Base-by-base conservation (phyloP, 2,888 invertebrate species). In the Cetonia aurata region DNA sequence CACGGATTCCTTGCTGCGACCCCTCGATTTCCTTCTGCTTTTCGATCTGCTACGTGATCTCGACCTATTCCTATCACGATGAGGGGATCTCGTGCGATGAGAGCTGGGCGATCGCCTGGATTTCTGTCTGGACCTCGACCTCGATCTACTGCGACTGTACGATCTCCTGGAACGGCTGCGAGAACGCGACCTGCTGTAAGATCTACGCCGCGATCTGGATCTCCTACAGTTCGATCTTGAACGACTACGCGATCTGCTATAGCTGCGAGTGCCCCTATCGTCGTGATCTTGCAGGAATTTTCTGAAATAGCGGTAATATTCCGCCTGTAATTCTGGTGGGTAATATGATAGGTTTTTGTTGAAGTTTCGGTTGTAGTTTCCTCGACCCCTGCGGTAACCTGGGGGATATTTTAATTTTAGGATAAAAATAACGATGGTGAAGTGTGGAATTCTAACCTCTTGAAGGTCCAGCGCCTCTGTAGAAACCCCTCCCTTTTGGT, bases 231-330 rank as follows among this genome's bases (percentile, higher is more conserved):
- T 62, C 9, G 74, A 73, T 46, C 67, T 71, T 6, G 79, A 78
- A 33, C 57, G 55, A 31, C 67, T 71, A 70, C 84, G 78, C 2
- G 82, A 79, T 75, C 75, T 79, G 44, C 81, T 79, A 80, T 79
- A 84, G 76, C 74, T 84, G 60, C 87, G 86, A 75, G 87, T 86
- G 73, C 86, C 85, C 75, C 85, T 85, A 74, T 83, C 86, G 69
- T 87, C 88, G 19, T 85, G 83, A 44, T 87, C 85, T 55, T 88
- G 87, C 0, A 89, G 85, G 42, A 91, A 83, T 77, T 87, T 89
- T 60, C 89, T 88, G 74, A 90, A 90, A 72, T 91, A 90, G 76
- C 89, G 89, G 74, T 85, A 84, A 76, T 87, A 87, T 74, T 86
- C 85, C 46, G 86, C 85, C 73, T 86, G 79, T 12, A 80, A 44